Evolutionary conservation across 2,797 vertebrate genomes (phyloP), one percentile per base, ranked within the genome.

Genomic region (Acipenser transmontanus): DNA sequence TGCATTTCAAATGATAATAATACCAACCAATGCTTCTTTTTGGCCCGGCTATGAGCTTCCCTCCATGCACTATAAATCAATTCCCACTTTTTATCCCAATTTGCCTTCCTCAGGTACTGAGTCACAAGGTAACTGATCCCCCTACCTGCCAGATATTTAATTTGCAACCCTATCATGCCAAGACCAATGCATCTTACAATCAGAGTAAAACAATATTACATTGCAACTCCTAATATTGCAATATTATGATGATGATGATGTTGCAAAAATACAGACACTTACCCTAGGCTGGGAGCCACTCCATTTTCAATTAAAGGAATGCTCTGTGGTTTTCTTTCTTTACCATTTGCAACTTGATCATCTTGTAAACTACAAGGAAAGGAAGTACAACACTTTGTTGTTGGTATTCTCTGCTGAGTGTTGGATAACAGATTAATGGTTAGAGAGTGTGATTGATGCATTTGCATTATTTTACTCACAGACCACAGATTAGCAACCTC

Each of bases 201-300:
- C 11, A 47, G 20, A 47, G 34, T 47, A 4, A n/a, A 47, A 48
- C 8, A 62, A 34, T 47, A 47, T 49, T 47, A 47, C 61, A 62
- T 14, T 57, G 12, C 12, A 57, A 57, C 54, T 57, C 1, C 6
- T 7, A 57, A 57, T 1, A 57, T 10, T 57, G 11, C 8, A 12
- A 12, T 57, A 10, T 57, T 6, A 57, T n/a, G 1, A 57, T 11
- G 14, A 57, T 7, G 7, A 17, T 17, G 17, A 17, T 17, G 17
- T 5, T 57, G 54, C 6, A 7, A 57, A 57, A 7, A 57, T 54
- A 72, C 17, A 17, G 5, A 71, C 48, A 76, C 86, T 83, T 77
- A 97, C 97, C 97, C 95, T 11, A 95, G 92, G 64, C 17, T 91
- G 2, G 94, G 92, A 54, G 95, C 93, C 60, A 95, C 80, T 73